Evolutionary conservation across 1,140 invertebrate species (phyloP), one percentile per base, ranked within the genome.

Genomic region (Brachionus manjavacas): DNA sequence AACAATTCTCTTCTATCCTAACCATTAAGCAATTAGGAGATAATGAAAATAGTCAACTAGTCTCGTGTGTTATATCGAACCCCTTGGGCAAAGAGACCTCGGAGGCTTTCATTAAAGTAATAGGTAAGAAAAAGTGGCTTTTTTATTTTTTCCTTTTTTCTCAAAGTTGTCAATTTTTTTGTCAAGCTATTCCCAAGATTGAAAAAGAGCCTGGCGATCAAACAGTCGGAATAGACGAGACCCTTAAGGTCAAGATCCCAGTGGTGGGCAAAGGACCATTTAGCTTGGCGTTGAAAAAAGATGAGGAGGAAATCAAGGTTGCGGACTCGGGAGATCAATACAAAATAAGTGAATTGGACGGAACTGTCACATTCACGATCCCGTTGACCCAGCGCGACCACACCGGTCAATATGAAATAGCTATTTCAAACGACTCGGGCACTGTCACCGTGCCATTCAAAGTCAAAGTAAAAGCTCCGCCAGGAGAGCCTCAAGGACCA

Each of bases 1-100:
- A 94, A 52, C 46, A 43, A 72, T 66, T 46, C 84, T 91, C 93
- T 0, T 95, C 95, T 88, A 93, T 93, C 80, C 91, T 99, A n/a
- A 93, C 94, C 84, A 94, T 99, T 86, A 92, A 92, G 60, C 96
- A 98, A 87, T 92, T 97, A n/a, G 92, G 93, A 86, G 94, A 96
- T 78, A 93, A 93, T 8, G 97, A 99, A 88, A 94, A 95, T 85
- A 55, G 55, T 55, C 97, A 96, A 20, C 95, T 98, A 87, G 99
- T 97, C 89, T 96, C 94, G 1, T 99, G 97, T 88, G 96, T 98
- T 88, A 94, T 97, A 14, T 93, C 93, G 85, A 99, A 99, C 90
- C 92, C 93, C 12, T 92, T 97, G 35, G 98, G 98, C 60, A 93
- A 94, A 86, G 94, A 95, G 1, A 93, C 93, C 68, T 95, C 94